phyloP scores from a whole-genome alignment of 2,888 invertebrate species.

The Stenodema calcarata region DNA sequence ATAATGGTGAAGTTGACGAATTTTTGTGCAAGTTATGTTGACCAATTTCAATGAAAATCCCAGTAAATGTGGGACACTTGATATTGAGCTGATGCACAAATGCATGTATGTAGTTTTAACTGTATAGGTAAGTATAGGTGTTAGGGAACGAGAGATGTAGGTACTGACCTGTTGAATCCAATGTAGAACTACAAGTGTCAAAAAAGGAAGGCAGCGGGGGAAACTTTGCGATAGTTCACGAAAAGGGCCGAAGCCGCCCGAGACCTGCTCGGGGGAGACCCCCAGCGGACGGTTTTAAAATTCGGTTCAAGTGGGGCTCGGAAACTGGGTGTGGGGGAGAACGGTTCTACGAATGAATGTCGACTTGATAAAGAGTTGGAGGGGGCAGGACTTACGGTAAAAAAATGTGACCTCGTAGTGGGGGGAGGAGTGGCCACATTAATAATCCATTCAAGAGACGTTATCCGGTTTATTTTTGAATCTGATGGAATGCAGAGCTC shows the following conservation, averaged over 20 bases:
- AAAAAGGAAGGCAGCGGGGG: constrained; percentile 5
- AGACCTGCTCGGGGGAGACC: not conserved
- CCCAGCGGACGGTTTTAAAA: not conserved
- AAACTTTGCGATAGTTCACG: not conserved
- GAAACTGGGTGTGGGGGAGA: constrained; percentile 4
- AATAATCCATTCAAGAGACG: not conserved
- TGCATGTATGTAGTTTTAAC: too few species aligned
- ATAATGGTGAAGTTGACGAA: too few species aligned
- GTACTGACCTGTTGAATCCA: constrained; percentile 45
- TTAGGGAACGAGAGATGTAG: not conserved
- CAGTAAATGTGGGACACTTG: too few species aligned
- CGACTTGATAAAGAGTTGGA: not conserved
- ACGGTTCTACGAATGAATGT: constrained; percentile 2
- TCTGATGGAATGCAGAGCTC: not conserved
- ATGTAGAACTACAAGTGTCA: constrained; percentile 36
- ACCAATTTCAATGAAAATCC: too few species aligned
- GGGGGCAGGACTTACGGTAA: not conserved
- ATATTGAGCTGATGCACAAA: too few species aligned
- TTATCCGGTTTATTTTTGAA: not conserved
- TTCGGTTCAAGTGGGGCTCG: not conserved
- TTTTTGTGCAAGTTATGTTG: too few species aligned
- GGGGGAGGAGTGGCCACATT: not conserved
- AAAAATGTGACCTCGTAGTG: not conserved
- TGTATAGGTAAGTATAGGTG: not conserved
- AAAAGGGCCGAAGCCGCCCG: constrained; percentile 11